These are phyloP conservation scores for Premnoplex brunnescens DNA, from an alignment of 2,797 vertebrate genomes.

Conservation along the genomic window DNA sequence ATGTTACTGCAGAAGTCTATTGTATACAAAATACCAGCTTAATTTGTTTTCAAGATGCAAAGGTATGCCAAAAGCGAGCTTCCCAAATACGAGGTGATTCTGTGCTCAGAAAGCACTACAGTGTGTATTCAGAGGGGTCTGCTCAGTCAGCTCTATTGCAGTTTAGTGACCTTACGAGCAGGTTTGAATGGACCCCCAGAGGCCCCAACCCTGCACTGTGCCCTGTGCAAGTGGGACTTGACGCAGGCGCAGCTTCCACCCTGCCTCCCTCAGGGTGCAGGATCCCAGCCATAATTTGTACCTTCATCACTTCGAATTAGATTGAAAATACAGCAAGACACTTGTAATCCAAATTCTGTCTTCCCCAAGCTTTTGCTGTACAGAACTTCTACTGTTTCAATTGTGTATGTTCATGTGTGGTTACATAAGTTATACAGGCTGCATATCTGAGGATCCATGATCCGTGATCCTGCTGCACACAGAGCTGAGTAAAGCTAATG, in stretches of 20 bases:
- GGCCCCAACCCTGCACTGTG: neutral
- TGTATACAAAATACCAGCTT: neutral
- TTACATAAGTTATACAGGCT: constrained; percentile 35
- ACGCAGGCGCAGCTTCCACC: neutral
- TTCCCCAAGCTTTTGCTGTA: neutral
- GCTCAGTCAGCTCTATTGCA: neutral
- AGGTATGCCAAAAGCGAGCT: neutral
- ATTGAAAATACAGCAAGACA: neutral
- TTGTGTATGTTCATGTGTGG: neutral
- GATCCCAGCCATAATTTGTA: neutral
- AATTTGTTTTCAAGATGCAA: neutral
- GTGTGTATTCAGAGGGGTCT: neutral
- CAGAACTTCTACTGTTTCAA: neutral
- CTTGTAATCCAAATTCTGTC: neutral
- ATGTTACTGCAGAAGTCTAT: constrained; percentile 1
- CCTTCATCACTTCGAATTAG: neutral
- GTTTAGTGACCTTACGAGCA: neutral
- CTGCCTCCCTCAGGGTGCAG: neutral
- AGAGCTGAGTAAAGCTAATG: neutral
- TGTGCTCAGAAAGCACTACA: neutral
- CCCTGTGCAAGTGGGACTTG: neutral
- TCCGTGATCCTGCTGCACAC: neutral
- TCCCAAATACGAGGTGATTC: neutral
- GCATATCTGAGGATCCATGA: neutral
- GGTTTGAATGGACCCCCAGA: neutral